Conservation (phyloP, 2,113 vertebrate genomes). For the Eulemur rufifrons region DNA sequence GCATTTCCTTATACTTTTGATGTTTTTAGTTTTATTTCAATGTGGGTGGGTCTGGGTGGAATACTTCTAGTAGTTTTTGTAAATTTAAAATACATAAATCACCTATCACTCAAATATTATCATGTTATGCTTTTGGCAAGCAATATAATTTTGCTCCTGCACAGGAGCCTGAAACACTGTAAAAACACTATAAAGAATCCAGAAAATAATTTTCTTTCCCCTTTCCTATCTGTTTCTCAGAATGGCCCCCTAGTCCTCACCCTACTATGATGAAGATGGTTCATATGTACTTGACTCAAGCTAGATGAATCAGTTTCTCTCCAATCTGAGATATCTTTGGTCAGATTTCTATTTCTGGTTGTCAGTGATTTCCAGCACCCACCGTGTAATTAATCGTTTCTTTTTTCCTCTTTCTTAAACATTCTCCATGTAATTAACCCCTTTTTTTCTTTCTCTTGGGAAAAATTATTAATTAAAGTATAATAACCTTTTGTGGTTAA, state of each 20-base stretch:
- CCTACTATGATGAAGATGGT: not conserved
- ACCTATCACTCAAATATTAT: not conserved
- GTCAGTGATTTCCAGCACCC: conserved; percentile 1
- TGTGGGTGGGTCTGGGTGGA: not conserved
- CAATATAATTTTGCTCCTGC: conserved; percentile 12
- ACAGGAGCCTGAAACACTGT: not conserved
- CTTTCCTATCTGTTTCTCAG: not conserved
- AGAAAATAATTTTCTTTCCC: conserved; percentile 28
- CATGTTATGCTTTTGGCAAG: conserved; percentile 7
- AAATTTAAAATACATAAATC: conserved; percentile 42
- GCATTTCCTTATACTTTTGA: conserved; percentile 24
- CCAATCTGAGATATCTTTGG: not conserved
- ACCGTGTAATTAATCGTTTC: not conserved
- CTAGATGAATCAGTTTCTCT: not conserved
- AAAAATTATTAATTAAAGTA: not conserved
- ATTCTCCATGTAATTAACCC: not conserved
- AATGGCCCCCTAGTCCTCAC: not conserved
- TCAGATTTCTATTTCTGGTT: conserved; percentile 17
- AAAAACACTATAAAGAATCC: not conserved
- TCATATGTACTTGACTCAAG: not conserved
- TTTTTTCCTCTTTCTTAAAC: conserved; percentile 16
- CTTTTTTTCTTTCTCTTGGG: not conserved
- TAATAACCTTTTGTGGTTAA: conserved; percentile 33
- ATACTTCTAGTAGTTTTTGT: not conserved
- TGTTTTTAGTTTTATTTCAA: conserved; percentile 50